Evolutionary conservation across 2,797 vertebrate species (phyloP).

Genomic region (Enteromius unitaeniatus): DNA sequence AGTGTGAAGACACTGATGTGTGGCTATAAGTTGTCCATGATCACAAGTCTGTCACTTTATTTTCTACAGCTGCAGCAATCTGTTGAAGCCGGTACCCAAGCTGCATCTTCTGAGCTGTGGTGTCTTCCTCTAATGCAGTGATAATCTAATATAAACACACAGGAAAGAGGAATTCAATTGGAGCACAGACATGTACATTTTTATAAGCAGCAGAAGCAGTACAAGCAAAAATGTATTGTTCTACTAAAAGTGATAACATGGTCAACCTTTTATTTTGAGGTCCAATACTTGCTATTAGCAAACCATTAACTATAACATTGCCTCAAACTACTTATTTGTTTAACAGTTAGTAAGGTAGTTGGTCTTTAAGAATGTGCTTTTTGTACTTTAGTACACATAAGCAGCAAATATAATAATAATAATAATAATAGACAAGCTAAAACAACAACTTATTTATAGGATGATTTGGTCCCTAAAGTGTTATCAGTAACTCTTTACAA

Average conservation of each 20-base stretch:
- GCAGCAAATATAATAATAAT: too few relatives aligned
- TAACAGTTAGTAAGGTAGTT: too few relatives aligned
- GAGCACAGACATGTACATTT: neutral
- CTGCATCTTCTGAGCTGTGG: slow-evolving; percentile 98
- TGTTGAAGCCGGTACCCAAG: slow-evolving; percentile 96
- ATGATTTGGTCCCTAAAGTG: too few relatives aligned
- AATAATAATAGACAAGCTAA: too few relatives aligned
- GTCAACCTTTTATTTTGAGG: neutral
- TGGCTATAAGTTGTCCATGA: slow-evolving; percentile 15
- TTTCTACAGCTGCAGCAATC: slow-evolving; percentile 96
- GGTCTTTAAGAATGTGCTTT: neutral
- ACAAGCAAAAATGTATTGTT: too few relatives aligned
- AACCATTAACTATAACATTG: neutral
- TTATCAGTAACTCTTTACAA: too few relatives aligned
- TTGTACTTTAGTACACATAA: neutral
- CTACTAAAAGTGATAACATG: neutral
- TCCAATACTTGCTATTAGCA: neutral
- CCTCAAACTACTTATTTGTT: too few relatives aligned
- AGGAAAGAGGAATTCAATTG: neutral
- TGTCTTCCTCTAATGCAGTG: slow-evolving; percentile 95
- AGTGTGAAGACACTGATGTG: too few relatives aligned
- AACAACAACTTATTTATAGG: too few relatives aligned
- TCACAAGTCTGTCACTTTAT: slow-evolving; percentile 97
- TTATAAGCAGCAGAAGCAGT: neutral
- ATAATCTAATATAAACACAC: slow-evolving; percentile 84